These are phyloP conservation scores for Tryphoninae sp. DNA, from an alignment of 2,888 invertebrate species.

Conservation along the genomic window DNA sequence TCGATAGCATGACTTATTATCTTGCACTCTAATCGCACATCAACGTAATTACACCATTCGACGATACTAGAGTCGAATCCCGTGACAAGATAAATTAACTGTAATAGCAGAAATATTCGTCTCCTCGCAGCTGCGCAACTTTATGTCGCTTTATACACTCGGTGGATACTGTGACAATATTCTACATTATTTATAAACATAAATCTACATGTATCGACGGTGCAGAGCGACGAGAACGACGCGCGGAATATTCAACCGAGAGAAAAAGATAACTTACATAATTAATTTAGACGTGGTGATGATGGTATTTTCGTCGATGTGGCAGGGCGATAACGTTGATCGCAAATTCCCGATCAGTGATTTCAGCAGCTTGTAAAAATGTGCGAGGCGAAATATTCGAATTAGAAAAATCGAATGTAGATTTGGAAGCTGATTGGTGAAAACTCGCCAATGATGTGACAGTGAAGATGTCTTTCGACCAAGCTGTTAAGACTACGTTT, in stretches of 20 bases:
- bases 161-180: not conserved
- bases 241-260: not conserved
- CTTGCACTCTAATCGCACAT: conserved; percentile 17
- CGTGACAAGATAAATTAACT: too few species aligned
- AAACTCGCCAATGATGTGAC: conserved; percentile 34
- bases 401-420: conserved; percentile 34
- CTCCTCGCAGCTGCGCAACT: conserved; percentile 2
- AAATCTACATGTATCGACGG: conserved; percentile 7
- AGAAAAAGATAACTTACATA: conserved; percentile 44
- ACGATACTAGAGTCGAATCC: too few species aligned
- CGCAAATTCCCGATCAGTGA: not conserved
- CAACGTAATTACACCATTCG: conserved; percentile 7
- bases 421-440: conserved; percentile 40
- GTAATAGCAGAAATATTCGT: not conserved
- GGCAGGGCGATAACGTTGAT: conserved; percentile 1
- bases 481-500: not conserved
- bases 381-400: not conserved
- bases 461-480: not conserved
- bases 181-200: conserved; percentile 42
- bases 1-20: conserved; percentile 8
- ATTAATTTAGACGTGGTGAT: conserved; percentile 28
- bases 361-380: not conserved
- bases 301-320: not conserved
- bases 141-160: not conserved
- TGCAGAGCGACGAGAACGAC: not conserved